Base-by-base conservation (phyloP, 2,888 invertebrate species). In the Campoletis raptor region DNA sequence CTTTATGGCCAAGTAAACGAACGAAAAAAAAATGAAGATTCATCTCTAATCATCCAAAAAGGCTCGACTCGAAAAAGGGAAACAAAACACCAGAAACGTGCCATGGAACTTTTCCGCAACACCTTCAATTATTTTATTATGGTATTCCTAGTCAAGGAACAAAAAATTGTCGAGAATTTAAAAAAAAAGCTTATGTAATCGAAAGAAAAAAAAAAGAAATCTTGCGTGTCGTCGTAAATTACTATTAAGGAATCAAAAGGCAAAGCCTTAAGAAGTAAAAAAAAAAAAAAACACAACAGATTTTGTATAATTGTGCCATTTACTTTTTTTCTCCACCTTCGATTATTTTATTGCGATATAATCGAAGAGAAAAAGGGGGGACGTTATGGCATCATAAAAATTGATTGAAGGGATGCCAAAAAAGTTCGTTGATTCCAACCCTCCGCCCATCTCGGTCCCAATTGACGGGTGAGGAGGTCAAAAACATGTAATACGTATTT, bases 221-320 rank as follows among this genome's bases (percentile, higher is more conserved):
- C 30, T 30, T 30, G 37, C 36, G 64, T 66, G 45, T 57, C 57
- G 77, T 64, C 77, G 45, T 81, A 66, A 81, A 77, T 61, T 42
- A 21, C 15, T 5, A 52, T 69, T 40, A 30, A 74, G 15, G 42
- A n/a, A 3, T 12, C 40, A 42, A 5, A 21, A 24, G 45, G 45
- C 0, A 9, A 69, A 12, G 10, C 67, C 4, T 12, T n/a, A 7
- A 24, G 18, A 61, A 24, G 12, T n/a, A 57, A n/a, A 52, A 12
- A 48, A 37, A 54, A 67, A 37, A 72, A 52, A 36, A 24, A 18
- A 54, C 8, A 21, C 21, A 42, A 18, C 21, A 40, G 15, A 24
- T 73, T 30, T 40, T 52, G 30, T 18, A 21, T 7, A 24, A 70
- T 48, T 18, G 24, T 30, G 36, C n/a, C 72, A 15, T 52, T 9